phyloP scores from a whole-genome alignment of 2,797 vertebrate species.

The Diplodus puntazzo region DNA sequence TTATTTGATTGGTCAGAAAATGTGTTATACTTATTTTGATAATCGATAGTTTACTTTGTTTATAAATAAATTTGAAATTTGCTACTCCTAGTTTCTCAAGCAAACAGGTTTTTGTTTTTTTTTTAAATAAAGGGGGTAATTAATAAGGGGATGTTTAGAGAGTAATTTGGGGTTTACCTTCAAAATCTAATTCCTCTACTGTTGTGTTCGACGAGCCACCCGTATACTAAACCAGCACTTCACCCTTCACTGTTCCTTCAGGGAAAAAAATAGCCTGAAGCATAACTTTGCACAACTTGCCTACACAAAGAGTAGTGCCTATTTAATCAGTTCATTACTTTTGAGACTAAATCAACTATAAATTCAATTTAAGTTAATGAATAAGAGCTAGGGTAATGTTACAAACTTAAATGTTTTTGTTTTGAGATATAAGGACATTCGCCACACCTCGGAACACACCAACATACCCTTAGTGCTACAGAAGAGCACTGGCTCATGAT shows the following conservation, averaged over 20 bases:
- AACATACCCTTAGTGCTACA: constrained; percentile 24
- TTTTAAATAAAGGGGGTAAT: too few species aligned
- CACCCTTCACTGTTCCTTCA: background rate
- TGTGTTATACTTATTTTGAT: background rate
- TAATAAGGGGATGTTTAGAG: too few species aligned
- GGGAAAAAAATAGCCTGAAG: background rate
- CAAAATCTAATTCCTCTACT: background rate
- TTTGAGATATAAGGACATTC: constrained; percentile 31
- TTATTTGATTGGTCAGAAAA: background rate
- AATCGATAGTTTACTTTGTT: background rate
- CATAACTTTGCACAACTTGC: background rate
- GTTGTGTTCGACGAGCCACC: background rate
- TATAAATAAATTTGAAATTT: background rate
- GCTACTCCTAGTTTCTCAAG: too few species aligned
- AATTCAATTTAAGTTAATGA: background rate
- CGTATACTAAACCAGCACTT: background rate
- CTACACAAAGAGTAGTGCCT: background rate
- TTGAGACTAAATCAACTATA: background rate
- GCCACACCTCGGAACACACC: constrained; percentile 11
- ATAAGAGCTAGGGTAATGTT: background rate
- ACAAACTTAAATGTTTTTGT: constrained; percentile 3
- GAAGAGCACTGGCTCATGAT: constrained; percentile 57
- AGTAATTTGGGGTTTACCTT: background rate
- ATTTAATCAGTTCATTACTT: constrained; percentile 8
- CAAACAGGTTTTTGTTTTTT: too few species aligned